phyloP scores from a whole-genome alignment of 1,140 invertebrate species.

The Bombus pascuorum region DNA sequence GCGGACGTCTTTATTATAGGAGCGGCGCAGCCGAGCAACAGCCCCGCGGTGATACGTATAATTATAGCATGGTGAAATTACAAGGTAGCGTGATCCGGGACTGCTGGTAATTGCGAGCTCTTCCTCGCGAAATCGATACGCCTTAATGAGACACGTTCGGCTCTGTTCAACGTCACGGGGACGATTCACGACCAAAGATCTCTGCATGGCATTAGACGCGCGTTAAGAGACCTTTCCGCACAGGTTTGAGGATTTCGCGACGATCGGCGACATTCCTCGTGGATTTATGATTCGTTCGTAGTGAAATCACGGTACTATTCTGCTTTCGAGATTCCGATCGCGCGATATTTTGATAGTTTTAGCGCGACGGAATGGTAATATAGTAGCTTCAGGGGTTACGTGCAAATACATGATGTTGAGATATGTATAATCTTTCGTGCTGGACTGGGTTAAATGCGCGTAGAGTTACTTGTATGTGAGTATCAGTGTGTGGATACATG shows the following conservation, averaged over 20 bases:
- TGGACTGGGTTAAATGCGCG: too few species aligned
- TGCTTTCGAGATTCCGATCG: too few species aligned
- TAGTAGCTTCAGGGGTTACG: too few species aligned
- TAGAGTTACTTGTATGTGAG: too few species aligned
- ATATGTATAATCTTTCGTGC: too few species aligned
- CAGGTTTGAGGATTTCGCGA: background rate
- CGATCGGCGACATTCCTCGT: too few species aligned
- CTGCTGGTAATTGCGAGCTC: slow-evolving; percentile 19
- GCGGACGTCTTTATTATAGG: slow-evolving; percentile 34
- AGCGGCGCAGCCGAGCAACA: background rate
- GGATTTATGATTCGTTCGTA: background rate
- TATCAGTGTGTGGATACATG: too few species aligned
- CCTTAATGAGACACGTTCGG: slow-evolving; percentile 18
- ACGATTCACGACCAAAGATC: background rate
- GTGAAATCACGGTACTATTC: background rate
- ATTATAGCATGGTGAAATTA: slow-evolving; percentile 25
- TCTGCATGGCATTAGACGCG: too few species aligned
- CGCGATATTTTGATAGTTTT: background rate
- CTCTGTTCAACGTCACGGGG: background rate
- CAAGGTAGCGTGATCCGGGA: slow-evolving; percentile 1
- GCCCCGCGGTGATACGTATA: slow-evolving; percentile 27
- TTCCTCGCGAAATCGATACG: slow-evolving; percentile 22
- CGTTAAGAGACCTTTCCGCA: background rate
- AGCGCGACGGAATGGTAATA: background rate
- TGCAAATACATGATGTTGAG: too few species aligned